Evolutionary conservation across 2,888 invertebrate species (phyloP).

Genomic region (Tridacna gigas): DNA sequence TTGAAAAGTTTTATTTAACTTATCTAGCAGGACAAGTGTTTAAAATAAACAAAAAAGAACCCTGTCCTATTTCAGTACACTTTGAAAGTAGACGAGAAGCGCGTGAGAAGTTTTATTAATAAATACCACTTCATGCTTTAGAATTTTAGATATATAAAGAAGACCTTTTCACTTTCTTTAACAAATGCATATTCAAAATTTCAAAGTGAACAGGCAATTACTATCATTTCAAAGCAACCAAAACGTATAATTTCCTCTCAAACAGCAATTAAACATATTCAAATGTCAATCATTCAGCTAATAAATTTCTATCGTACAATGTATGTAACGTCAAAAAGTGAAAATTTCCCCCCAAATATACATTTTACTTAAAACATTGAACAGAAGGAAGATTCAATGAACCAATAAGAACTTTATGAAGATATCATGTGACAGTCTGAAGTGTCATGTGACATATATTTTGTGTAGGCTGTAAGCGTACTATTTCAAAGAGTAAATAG

Average conservation of each 20-base stretch:
- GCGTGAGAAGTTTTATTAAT: no score
- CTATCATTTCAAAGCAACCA: constrained; percentile 14
- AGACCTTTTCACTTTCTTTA: constrained; percentile 10
- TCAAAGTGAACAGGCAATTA: constrained; percentile 8
- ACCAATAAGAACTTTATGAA: neutral
- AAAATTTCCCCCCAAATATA: neutral
- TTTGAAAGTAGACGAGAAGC: no score
- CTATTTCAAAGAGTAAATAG: constrained; percentile 19
- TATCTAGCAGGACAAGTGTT: no score
- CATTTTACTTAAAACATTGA: no score
- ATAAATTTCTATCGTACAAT: constrained; percentile 5
- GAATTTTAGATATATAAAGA: neutral
- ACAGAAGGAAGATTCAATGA: no score
- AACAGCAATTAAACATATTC: constrained; percentile 10
- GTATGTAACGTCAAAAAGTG: neutral
- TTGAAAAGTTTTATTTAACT: no score
- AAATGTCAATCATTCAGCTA: constrained; percentile 20
- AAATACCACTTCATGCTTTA: no score
- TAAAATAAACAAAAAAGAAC: no score
- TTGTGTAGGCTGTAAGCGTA: neutral
- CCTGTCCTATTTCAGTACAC: no score
- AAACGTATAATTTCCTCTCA: constrained; percentile 9
- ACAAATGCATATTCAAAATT: neutral
- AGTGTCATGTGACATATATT: constrained; percentile 22
- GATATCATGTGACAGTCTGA: constrained; percentile 16